Evolutionary conservation across 2,797 vertebrate genomes (phyloP), one percentile per base, ranked within the genome.

Genomic region (Sus cebifrons): DNA sequence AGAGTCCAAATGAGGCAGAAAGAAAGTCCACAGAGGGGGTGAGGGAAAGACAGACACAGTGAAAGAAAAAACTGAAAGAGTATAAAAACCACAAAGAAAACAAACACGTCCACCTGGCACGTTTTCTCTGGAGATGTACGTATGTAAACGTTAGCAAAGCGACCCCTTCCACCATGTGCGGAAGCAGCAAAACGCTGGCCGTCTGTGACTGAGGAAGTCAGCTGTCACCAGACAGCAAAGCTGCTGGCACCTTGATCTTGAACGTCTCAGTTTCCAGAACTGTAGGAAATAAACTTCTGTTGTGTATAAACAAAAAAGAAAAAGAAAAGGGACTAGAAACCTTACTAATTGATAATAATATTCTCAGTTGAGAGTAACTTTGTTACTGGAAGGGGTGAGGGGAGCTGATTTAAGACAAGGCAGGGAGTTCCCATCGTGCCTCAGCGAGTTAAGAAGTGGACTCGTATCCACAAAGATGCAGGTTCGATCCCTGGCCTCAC

Each of bases 41-140:
- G 8, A 9, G 13, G n/a, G 25, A 4, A 44, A 82, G 70, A 75
- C 6, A 87, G 58, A 68, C 27, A n/a, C 32, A 12, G 71, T 58
- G 64, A 70, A 86, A 75, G 60, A 64, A 68, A 79, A 87, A 75
- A 32, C 18, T 23, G 7, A 27, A 5, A 71, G 56, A 81, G 83
- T 87, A 21, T 79, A 54, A 91, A 86, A 95, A 65, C 18, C 27
- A 62, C 44, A 88, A 67, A 67, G n/a, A 75, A 68, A 93, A 36
- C 36, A 68, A 71, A 44, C 49, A 71, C 60, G 32, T 49, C 36
- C 23, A 44, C 36, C 49, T 64, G 91, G 71, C 44, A 23, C 56
- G 36, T 91, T 84, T 83, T 82, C 77, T 83, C 49, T 65, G 74
- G 60, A 67, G 9, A 40, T 40, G 56, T 62, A 68, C 0, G 36